phyloP scores from a whole-genome alignment of 2,888 invertebrate species.

The Parnassius apollo region DNA sequence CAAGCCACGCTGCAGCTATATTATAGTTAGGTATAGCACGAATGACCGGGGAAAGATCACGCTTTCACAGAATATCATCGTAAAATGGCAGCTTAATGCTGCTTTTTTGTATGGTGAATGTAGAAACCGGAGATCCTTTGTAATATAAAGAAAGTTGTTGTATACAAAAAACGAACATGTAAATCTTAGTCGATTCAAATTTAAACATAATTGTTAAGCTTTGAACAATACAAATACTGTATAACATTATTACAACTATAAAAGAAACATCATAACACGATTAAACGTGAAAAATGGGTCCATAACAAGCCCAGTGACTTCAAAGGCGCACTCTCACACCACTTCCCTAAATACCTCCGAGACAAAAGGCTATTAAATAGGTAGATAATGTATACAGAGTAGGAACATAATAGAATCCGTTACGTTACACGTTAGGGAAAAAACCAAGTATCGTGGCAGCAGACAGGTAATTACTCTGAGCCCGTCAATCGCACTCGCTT shows the following conservation, averaged over 20 bases:
- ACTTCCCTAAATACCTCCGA: constrained; percentile 21
- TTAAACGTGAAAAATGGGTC: constrained; percentile 5
- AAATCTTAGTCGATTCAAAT: too few relatives aligned
- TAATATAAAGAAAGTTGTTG: too few relatives aligned
- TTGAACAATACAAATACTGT: background rate
- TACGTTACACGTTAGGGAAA: constrained; percentile 17
- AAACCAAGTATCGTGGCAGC: constrained; percentile 20
- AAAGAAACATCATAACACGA: constrained; percentile 13
- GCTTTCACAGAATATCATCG: too few relatives aligned
- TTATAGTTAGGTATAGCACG: too few relatives aligned
- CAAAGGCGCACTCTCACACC: constrained; percentile 20
- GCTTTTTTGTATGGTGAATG: too few relatives aligned
- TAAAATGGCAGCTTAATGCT: too few relatives aligned
- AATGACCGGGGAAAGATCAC: too few relatives aligned
- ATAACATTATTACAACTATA: background rate
- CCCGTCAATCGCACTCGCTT: constrained; percentile 24
- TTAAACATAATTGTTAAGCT: background rate
- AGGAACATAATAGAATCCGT: constrained; percentile 23
- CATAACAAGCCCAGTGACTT: constrained; percentile 13
- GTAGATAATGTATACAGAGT: constrained; percentile 15
- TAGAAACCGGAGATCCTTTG: too few relatives aligned
- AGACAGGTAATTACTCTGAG: constrained; percentile 30
- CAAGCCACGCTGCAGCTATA: too few relatives aligned
- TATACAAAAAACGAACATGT: too few relatives aligned
- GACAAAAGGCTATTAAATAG: constrained; percentile 22